Evolutionary conservation across 2,888 invertebrate species (phyloP).

Genomic region (Anodontia alba): DNA sequence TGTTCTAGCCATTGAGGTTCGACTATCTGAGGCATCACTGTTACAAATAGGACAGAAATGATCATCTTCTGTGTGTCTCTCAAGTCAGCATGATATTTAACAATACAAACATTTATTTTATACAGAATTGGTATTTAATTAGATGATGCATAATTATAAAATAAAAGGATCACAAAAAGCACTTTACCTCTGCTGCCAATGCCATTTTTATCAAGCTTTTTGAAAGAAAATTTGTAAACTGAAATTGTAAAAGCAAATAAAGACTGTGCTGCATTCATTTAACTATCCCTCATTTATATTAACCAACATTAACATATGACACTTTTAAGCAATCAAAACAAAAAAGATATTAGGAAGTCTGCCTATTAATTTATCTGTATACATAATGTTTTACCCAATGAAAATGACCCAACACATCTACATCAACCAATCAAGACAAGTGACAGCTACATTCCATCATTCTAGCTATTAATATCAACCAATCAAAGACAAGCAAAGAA

Average conservation of each 20-base stretch:
- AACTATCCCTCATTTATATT: slow-evolving; percentile 1
- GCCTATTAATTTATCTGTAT: background rate
- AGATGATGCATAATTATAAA: slow-evolving; percentile 6
- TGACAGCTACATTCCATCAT: background rate
- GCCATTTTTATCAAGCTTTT: background rate
- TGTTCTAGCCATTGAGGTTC: too few species aligned
- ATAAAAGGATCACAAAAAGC: slow-evolving; percentile 3
- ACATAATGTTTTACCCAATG: background rate
- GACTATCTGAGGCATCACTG: too few species aligned
- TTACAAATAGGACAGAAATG: background rate
- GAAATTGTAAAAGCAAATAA: background rate
- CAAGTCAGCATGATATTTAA: background rate
- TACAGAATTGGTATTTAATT: slow-evolving; percentile 7
- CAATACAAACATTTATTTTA: background rate
- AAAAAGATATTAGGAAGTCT: background rate
- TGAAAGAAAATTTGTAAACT: background rate
- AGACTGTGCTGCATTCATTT: background rate
- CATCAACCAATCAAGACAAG: slow-evolving; percentile 11
- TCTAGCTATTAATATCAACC: slow-evolving; percentile 4
- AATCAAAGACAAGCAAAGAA: background rate
- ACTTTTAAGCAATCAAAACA: too few species aligned
- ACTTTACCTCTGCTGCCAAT: background rate
- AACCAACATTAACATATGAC: background rate
- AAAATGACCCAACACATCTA: background rate
- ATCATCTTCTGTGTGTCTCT: too few species aligned